Evolutionary conservation across 2,797 vertebrate species (phyloP).

Genomic region (Cossypha caffra): DNA sequence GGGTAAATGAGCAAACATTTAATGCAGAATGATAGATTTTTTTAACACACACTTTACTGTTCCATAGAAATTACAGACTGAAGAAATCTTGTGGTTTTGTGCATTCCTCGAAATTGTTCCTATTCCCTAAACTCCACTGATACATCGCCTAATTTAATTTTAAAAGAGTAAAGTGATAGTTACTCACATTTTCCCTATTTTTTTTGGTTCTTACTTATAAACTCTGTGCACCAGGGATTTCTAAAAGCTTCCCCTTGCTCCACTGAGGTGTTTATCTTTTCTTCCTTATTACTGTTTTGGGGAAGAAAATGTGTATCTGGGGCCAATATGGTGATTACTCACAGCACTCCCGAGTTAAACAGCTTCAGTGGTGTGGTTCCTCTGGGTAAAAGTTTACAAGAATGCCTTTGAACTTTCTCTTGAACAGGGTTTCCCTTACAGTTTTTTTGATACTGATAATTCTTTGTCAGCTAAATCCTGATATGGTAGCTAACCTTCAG

Average conservation of each 20-base stretch:
- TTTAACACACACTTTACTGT: background rate
- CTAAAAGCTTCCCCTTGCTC: conserved; percentile 34
- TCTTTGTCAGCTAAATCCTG: background rate
- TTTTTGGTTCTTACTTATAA: conserved; percentile 1
- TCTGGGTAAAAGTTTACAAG: conserved; percentile 1
- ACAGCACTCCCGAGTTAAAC: conserved; percentile 1
- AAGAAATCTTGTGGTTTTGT: background rate
- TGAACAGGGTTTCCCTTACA: background rate
- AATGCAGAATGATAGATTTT: background rate
- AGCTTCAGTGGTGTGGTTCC: background rate
- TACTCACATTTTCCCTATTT: conserved; percentile 1
- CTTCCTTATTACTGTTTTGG: conserved; percentile 33
- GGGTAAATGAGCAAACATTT: conserved; percentile 31
- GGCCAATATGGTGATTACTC: conserved; percentile 19
- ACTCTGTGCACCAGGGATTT: conserved; percentile 8
- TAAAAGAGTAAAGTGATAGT: conserved; percentile 32
- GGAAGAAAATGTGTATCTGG: conserved; percentile 43
- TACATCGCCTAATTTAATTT: background rate
- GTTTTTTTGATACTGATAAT: background rate
- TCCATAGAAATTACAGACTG: background rate
- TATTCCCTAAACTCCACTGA: conserved; percentile 22
- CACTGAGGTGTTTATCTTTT: conserved; percentile 34
- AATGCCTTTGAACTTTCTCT: conserved; percentile 4
- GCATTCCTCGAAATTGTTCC: background rate
- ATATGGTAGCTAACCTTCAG: background rate